Evolutionary conservation across 2,888 invertebrate genomes (phyloP), one percentile per base, ranked within the genome.

Genomic region (Agonopterix subpropinquella): DNA sequence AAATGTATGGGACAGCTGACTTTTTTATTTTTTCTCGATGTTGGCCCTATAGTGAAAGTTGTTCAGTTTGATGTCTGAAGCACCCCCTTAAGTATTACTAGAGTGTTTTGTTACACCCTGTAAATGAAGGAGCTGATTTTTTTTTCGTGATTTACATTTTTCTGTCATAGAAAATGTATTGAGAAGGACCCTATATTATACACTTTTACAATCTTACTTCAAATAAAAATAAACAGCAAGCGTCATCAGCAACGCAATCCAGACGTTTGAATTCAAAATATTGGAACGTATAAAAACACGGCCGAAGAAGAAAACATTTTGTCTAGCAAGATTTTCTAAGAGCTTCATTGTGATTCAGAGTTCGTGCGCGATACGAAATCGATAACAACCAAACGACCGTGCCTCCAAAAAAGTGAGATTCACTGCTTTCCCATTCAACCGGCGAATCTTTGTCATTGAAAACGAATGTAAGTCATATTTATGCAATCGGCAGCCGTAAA

Each of bases 401-500:
- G 65, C 61, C 72, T 68, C 67, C 67, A 64, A 70, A 73, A 61
- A 76, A 77, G 72, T 73, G 71, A 72, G 73, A 78, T 75, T 70
- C 76, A 68, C 75, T 66, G 71, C 69, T 77, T 77, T 77, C 63
- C 71, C 76, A 79, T 80, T 79, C 79, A 68, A 61, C 62, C 65
- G 66, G 70, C 77, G 74, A 64, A 69, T 67, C 73, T 73, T 73
- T 71, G 78, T 78, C 78, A 79, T 79, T 79, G 78, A 79, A 77
- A 80, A 74, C 72, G 70, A 78, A 78, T 73, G 71, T 67, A 59
- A 63, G 61, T 56, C 59, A 68, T 74, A 68, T 61, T 77, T 72
- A 72, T 72, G 69, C 70, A 70, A 75, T 71, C 65, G 65, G 62
- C 59, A 67, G 68, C 70, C 71, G 73, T 78, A 77, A 73, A 77